These are phyloP conservation scores for Cavia porcellus DNA, from an alignment of 2,113 vertebrate species.

Conservation along the genomic window DNA sequence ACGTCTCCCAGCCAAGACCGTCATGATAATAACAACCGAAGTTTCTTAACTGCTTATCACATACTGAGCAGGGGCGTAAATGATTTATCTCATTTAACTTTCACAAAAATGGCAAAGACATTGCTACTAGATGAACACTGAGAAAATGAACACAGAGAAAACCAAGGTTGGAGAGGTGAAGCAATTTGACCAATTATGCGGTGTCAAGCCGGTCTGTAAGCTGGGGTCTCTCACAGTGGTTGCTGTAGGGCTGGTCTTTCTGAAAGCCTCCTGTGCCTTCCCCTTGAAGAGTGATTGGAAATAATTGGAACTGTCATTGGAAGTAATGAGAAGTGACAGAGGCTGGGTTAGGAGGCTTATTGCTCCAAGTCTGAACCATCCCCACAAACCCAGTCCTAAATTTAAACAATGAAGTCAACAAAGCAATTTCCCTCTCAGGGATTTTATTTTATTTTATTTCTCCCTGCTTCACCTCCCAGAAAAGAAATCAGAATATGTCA, in stretches of 20 bases:
- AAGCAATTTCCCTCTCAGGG: constrained; percentile 86
- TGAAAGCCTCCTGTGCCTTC: constrained; percentile 25
- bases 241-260: not conserved
- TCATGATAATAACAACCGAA: not conserved
- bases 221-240: not conserved
- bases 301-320: constrained; percentile 91
- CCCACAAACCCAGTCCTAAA: constrained; percentile 86
- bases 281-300: constrained; percentile 88
- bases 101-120: not conserved
- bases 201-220: not conserved
- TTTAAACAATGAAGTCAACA: constrained; percentile 89
- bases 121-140: not conserved
- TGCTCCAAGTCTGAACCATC: constrained; percentile 85
- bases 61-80: not conserved
- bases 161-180: not conserved
- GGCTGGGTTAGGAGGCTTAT: constrained; percentile 85
- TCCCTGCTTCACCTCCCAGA: not conserved
- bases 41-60: not conserved
- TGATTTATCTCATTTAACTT: not conserved
- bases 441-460: constrained; percentile 30
- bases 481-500: not conserved
- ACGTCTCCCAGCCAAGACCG: not conserved
- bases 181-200: not conserved
- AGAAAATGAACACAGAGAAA: not conserved
- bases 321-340: constrained; percentile 90